These are phyloP conservation scores for Eulemur coronatus DNA, from an alignment of 2,797 vertebrate species.

Conservation along the genomic window DNA sequence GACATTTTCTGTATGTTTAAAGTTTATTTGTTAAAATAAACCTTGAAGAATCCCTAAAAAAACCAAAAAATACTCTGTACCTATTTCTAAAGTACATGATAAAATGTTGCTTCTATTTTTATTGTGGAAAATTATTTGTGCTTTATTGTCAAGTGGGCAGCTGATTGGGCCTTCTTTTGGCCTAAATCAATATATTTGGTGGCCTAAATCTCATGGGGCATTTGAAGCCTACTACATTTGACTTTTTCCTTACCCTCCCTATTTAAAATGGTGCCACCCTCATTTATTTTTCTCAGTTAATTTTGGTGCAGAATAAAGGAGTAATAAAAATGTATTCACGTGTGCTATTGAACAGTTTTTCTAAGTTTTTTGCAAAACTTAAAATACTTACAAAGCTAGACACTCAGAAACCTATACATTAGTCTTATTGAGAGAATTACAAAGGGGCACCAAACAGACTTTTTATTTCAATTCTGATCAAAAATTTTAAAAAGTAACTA, in stretches of 20 bases:
- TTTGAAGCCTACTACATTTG: background rate
- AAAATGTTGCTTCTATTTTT: background rate
- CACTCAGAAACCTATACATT: background rate
- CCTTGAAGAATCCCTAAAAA: background rate
- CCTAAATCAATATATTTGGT: background rate
- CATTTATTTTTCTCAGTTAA: background rate
- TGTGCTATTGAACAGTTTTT: background rate
- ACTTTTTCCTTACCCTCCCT: background rate
- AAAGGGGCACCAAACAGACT: background rate
- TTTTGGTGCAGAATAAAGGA: background rate
- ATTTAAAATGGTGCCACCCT: background rate
- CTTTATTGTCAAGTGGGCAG: background rate
- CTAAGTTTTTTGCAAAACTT: background rate
- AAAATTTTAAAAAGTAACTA: background rate
- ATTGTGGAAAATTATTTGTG: background rate
- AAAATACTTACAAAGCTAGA: background rate
- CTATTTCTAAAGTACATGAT: background rate
- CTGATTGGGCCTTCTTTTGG: background rate
- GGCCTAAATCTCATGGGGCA: background rate
- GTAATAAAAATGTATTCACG: background rate
- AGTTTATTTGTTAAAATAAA: slow-evolving; percentile 5
- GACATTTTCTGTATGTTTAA: background rate
- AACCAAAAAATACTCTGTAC: background rate
- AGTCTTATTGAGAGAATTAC: background rate
- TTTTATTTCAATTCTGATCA: slow-evolving; percentile 18